Conservation (phyloP, 2,113 vertebrate species). For the Cyanistes caeruleus region DNA sequence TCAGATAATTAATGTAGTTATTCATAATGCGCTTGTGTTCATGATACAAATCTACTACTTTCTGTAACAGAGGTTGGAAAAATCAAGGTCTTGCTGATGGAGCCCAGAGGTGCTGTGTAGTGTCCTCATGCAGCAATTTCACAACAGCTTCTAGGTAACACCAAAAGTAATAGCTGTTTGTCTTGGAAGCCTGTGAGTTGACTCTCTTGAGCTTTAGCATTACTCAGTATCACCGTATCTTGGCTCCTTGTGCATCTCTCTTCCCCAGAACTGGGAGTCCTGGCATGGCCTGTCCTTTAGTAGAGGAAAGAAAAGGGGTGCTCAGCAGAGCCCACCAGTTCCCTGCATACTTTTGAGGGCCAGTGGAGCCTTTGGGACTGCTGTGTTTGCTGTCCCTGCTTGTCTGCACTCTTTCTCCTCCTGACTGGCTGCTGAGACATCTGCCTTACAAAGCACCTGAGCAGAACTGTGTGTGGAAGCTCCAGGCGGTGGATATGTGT, state of each 20-base stretch:
- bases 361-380: not conserved
- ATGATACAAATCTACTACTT: not conserved
- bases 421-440: not conserved
- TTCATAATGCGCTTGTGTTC: not conserved
- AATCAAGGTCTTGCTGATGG: not conserved
- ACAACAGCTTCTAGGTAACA: not conserved
- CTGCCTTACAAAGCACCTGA: not conserved
- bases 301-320: not conserved
- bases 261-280: not conserved
- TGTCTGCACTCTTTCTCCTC: not conserved
- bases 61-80: not conserved
- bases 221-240: not conserved
- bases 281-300: not conserved
- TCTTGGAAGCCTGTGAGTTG: not conserved
- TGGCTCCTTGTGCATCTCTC: not conserved
- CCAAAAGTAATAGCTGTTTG: not conserved
- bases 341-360: accelerated
- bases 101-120: not conserved
- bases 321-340: not conserved
- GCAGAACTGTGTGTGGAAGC: not conserved
- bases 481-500: not conserved
- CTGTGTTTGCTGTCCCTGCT: not conserved
- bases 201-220: not conserved
- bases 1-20: conserved; percentile 23
- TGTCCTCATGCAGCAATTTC: not conserved